Conservation (phyloP, 2,797 vertebrate species). For the Parotocinclus haroldoi region DNA sequence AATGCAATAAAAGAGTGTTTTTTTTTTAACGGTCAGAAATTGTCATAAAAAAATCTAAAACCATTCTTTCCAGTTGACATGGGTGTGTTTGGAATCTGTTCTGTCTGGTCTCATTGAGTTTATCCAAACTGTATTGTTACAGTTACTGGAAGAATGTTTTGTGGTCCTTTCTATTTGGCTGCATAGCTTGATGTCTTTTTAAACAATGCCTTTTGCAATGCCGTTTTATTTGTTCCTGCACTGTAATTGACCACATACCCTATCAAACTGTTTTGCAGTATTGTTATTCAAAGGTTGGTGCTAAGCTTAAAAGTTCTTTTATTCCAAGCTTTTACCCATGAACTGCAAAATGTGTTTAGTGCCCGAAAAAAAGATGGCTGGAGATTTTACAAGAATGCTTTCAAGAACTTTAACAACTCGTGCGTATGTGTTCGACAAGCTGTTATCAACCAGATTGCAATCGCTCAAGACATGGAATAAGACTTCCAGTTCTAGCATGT, state of each 20-base stretch:
- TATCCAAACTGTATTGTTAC: conserved; percentile 15
- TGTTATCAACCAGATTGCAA: conserved; percentile 53
- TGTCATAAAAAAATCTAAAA: background rate
- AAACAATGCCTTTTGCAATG: conserved; percentile 5
- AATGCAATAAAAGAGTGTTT: no score
- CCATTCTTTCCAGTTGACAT: background rate
- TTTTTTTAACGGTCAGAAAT: no score
- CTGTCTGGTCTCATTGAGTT: conserved; percentile 27
- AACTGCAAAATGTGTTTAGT: conserved; percentile 49
- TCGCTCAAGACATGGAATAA: conserved; percentile 52
- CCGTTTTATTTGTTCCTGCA: conserved; percentile 4
- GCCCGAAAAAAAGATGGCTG: conserved; percentile 55
- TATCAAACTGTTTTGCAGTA: conserved; percentile 30
- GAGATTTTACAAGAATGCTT: conserved; percentile 61
- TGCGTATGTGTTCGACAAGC: conserved; percentile 56
- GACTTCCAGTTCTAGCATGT: conserved; percentile 54
- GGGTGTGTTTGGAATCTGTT: conserved; percentile 6
- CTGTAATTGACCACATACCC: conserved; percentile 16
- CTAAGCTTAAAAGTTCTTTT: conserved; percentile 30
- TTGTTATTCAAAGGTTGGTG: conserved; percentile 38
- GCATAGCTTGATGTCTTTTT: conserved; percentile 5
- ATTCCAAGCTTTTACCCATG: conserved; percentile 9
- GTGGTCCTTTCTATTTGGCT: conserved; percentile 15
- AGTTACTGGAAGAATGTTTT: conserved; percentile 29
- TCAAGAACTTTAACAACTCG: conserved; percentile 57